Base-by-base conservation (phyloP, 2,113 vertebrate genomes). In the Oceanodroma tethys region DNA sequence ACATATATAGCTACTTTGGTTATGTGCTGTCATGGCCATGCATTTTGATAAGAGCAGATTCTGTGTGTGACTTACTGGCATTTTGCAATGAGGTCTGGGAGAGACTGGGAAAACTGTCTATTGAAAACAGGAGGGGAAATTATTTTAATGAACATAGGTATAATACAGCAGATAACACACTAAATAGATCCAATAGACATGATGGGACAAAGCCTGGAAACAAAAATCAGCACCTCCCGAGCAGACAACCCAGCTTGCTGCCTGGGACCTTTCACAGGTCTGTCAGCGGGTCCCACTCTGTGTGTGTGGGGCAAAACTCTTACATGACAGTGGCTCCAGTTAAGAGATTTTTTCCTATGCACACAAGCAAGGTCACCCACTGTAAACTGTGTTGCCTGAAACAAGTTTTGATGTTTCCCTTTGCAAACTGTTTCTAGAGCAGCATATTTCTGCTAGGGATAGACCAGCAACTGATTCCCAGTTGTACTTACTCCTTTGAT, bases 51-150 rank as follows among this genome's bases (percentile, higher is more conserved):
- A 53, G n/a, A 76, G 80, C 21, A 42, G 36, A 25, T 55, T 75
- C 36, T 59, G 5, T 29, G 11, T 40, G 63, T 88, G 72, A 99
- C 99, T 99, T 99, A 99, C 99, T 3, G 98, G 96, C 23, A 97
- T 98, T 98, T 99, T 99, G 98, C 99, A 99, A 90, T 99, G 98
- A 22, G 99, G 99, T 94, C 99, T 98, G 91, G 98, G 98, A 92
- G 99, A 98, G 53, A 99, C 65, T 72, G 99, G 99, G 93, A 99
- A 99, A 97, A 99, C 98, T 15, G 98, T 98, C 99, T 99, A 36
- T 91, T 98, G 95, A 90, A 98, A 98, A 98, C 95, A 97, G 59
- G 98, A 96, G 98, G 90, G 78, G 97, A 88, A 96, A 78, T 73
- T 55, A 73, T 86, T 95, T 79, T 56, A 85, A 66, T 87, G 59